These are phyloP conservation scores for Atrina japonica DNA, from an alignment of 2,888 invertebrate genomes.

Conservation along the genomic window DNA sequence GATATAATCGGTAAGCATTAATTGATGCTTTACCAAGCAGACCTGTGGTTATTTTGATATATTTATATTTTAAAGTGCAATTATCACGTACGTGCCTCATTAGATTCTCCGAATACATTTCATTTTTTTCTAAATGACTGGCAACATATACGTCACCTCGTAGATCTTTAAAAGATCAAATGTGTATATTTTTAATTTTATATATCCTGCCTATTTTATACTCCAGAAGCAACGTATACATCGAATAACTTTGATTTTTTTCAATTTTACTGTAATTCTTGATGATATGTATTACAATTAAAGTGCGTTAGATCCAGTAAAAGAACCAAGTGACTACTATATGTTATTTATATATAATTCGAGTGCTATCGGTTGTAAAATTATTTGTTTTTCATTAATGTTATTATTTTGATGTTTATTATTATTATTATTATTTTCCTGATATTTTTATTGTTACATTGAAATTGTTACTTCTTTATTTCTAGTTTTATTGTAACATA, in stretches of 20 bases:
- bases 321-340: too few species aligned
- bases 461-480: neutral
- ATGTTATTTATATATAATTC: too few species aligned
- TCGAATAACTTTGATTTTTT: too few species aligned
- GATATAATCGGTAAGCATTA: too few species aligned
- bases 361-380: too few species aligned
- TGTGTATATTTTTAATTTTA: neutral
- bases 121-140: neutral
- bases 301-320: too few species aligned
- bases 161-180: neutral
- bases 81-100: neutral
- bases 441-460: conserved; percentile 1
- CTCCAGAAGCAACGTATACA: too few species aligned
- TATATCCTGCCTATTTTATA: too few species aligned
- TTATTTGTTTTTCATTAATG: neutral
- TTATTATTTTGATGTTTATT: neutral
- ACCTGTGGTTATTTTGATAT: neutral
- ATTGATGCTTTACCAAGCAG: too few species aligned
- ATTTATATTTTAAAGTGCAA: conserved; percentile 11
- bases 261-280: too few species aligned
- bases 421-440: neutral
- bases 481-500: too few species aligned
- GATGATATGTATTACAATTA: too few species aligned
- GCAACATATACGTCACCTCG: neutral
- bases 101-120: neutral